A percentile compares a stretch with the other conserved stretches of the same genome.
These are phyloP conservation scores for Lepidocyrtinus sp. DNA, from an alignment of 2,888 invertebrate genomes.

Conservation along the genomic window DNA sequence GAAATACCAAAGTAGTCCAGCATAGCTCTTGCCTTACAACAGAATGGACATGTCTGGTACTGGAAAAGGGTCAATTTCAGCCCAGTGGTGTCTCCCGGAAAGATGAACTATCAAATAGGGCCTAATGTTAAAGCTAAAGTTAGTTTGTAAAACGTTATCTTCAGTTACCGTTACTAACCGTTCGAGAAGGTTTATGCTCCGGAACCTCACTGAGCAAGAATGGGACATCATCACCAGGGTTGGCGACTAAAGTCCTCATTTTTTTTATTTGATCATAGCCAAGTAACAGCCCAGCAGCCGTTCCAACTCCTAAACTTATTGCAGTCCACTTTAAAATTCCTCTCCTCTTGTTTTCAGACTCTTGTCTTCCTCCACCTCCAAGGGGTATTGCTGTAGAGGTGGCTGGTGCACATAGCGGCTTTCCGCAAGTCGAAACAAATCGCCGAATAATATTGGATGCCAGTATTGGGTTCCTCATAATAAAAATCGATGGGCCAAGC, in stretches of 20 bases:
- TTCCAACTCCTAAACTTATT: slow-evolving; percentile 73
- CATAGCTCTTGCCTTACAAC: slow-evolving; percentile 92
- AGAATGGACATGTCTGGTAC: slow-evolving; percentile 98
- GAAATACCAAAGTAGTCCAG: slow-evolving; percentile 94
- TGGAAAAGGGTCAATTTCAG: slow-evolving; percentile 92
- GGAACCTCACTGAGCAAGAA: slow-evolving; percentile 71
- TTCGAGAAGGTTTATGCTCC: slow-evolving; percentile 73
- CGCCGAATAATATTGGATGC: not conserved
- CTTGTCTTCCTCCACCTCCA: not conserved
- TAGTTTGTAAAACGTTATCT: not conserved
- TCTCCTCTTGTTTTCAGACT: slow-evolving; percentile 22
- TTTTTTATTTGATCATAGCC: slow-evolving; percentile 73
- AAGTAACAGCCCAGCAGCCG: slow-evolving; percentile 73
- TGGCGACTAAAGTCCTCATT: slow-evolving; percentile 74
- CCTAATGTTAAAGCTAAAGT: slow-evolving; percentile 28
- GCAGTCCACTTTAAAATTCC: slow-evolving; percentile 72
- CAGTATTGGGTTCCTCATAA: not conserved
- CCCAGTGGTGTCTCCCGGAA: slow-evolving; percentile 79
- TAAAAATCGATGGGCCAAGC: too few relatives aligned
- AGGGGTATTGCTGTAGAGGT: slow-evolving; percentile 20
- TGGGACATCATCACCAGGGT: slow-evolving; percentile 71
- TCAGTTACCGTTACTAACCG: slow-evolving; percentile 72
- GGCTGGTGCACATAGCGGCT: not conserved
- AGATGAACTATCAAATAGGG: slow-evolving; percentile 75
- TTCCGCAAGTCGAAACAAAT: slow-evolving; percentile 17